phyloP scores from a whole-genome alignment of 2,888 invertebrate species.

The Stratiomys singularior region DNA sequence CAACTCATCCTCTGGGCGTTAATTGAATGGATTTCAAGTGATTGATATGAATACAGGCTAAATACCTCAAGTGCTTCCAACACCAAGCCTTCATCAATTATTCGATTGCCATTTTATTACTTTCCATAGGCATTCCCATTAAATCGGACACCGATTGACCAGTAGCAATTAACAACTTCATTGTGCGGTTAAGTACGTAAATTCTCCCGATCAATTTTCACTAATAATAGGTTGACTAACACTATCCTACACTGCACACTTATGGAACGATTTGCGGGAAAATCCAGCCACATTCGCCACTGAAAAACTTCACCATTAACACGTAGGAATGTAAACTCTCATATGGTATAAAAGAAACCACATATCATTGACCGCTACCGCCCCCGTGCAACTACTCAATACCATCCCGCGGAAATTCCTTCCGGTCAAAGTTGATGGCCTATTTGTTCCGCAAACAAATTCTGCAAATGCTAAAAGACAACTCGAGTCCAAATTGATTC shows the following conservation, averaged over 20 bases:
- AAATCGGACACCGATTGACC: neutral
- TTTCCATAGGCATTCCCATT: neutral
- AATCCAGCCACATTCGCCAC: too few species aligned
- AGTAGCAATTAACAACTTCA: neutral
- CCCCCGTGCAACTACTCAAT: neutral
- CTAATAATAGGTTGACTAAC: neutral
- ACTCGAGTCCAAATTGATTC: too few species aligned
- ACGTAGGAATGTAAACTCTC: neutral
- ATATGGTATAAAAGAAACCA: neutral
- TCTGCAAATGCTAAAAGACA: too few species aligned
- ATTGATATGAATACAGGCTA: neutral
- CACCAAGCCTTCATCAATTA: neutral
- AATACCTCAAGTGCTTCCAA: neutral
- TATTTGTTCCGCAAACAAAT: too few species aligned
- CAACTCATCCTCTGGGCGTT: too few species aligned
- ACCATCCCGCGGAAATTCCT: neutral
- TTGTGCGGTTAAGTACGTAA: conserved; percentile 8
- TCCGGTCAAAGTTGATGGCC: neutral
- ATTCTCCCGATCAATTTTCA: neutral
- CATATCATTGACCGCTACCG: conserved; percentile 1
- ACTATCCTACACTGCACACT: neutral
- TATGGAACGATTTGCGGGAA: too few species aligned
- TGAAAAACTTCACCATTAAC: too few species aligned
- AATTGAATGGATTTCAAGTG: neutral
- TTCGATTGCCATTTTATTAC: neutral